Conservation (phyloP, 2,888 invertebrate genomes). For the Leptinotarsa haldemani region DNA sequence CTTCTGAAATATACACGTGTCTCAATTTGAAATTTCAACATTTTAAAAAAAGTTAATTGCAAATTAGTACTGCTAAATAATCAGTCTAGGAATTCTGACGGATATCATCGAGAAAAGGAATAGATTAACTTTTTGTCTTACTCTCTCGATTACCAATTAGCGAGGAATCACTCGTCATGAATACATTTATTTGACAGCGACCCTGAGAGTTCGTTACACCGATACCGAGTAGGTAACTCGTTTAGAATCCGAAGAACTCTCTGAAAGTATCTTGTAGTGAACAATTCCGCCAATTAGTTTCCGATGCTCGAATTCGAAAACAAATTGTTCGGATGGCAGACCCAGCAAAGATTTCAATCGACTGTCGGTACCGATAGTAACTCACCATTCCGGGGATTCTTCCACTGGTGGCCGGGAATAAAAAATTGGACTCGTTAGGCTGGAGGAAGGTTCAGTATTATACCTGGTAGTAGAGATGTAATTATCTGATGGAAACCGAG, state of each 20-base stretch:
- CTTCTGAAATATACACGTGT: too few species aligned
- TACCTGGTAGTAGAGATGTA: not conserved
- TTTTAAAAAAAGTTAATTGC: too few species aligned
- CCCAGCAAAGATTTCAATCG: constrained; percentile 21
- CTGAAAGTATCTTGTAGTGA: not conserved
- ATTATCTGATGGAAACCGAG: not conserved
- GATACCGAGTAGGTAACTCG: not conserved
- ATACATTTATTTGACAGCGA: constrained; percentile 8
- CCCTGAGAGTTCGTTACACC: constrained; percentile 16
- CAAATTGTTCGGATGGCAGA: constrained; percentile 6
- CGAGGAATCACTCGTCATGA: not conserved
- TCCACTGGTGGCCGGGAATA: constrained; percentile 17
- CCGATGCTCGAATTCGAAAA: constrained; percentile 13
- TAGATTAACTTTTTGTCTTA: not conserved
- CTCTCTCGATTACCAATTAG: not conserved
- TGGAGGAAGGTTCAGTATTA: not conserved
- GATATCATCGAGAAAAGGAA: not conserved
- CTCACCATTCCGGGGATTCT: constrained; percentile 18
- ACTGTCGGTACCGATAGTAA: constrained; percentile 20
- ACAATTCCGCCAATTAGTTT: constrained; percentile 18
- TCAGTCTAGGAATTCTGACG: too few species aligned
- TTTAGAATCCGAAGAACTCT: constrained; percentile 19
- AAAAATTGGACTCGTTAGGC: not conserved
- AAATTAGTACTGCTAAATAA: too few species aligned
- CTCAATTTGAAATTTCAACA: too few species aligned